Conservation (phyloP, 30 jellyfish, hydroid and myxozoan genomes). For the Turritopsis rubra region DNA sequence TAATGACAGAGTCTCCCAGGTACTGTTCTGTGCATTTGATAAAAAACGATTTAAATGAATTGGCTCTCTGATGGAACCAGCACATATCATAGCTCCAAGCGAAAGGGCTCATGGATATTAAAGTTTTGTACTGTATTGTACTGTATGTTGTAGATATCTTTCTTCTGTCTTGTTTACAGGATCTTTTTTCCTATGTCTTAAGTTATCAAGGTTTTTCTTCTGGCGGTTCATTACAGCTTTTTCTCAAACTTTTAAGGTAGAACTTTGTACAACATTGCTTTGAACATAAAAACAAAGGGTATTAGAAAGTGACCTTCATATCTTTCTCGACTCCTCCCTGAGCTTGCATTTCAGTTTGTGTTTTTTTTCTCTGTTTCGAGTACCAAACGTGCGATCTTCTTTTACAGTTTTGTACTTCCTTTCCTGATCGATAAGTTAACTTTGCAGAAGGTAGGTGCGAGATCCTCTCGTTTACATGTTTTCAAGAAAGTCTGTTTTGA, state of each 20-base stretch:
- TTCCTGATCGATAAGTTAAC: not conserved
- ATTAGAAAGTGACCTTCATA: not conserved
- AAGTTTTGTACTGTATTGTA: too few species aligned
- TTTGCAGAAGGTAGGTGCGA: not conserved
- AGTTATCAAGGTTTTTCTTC: not conserved
- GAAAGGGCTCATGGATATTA: too few species aligned
- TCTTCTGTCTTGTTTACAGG: not conserved
- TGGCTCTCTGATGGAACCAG: constrained; percentile 48
- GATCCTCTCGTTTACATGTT: not conserved
- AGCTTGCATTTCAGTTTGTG: not conserved
- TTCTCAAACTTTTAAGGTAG: not conserved
- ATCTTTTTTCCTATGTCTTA: not conserved
- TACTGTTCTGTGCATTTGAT: constrained; percentile 49
- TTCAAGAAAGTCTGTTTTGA: not conserved
- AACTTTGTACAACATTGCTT: not conserved
- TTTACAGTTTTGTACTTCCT: not conserved
- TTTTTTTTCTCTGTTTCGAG: not conserved
- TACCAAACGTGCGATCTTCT: not conserved
- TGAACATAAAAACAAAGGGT: not conserved
- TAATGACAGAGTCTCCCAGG: constrained; percentile 39
- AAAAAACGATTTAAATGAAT: constrained; percentile 44
- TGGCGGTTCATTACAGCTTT: not conserved
- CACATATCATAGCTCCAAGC: constrained; percentile 31
- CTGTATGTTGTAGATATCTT: not conserved
- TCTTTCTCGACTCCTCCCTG: not conserved